These are phyloP conservation scores for Mellivora capensis DNA, from an alignment of 2,113 vertebrate species.

Conservation along the genomic window DNA sequence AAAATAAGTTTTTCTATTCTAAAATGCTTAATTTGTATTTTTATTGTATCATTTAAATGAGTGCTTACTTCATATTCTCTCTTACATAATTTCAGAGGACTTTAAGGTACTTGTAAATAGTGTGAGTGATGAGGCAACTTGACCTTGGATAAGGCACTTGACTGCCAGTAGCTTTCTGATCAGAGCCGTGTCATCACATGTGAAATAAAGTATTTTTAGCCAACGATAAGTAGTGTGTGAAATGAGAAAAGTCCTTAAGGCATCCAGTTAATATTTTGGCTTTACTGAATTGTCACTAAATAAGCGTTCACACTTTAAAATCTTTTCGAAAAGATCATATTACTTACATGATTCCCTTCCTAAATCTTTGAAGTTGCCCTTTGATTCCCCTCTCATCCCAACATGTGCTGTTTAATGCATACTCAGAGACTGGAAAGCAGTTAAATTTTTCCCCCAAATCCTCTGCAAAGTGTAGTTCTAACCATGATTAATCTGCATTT, in stretches of 20 bases:
- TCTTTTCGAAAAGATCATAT: neutral
- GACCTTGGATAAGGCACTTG: neutral
- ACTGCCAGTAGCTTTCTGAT: neutral
- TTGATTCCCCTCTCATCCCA: neutral
- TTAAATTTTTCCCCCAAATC: neutral
- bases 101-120: neutral
- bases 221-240: neutral
- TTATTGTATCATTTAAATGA: neutral
- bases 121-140: neutral
- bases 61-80: neutral
- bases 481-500: neutral
- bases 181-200: neutral
- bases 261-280: neutral
- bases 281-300: neutral
- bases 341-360: neutral
- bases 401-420: neutral
- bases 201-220: neutral
- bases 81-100: neutral
- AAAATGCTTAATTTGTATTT: neutral
- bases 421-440: neutral
- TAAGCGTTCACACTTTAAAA: neutral
- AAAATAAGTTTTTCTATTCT: neutral
- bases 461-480: neutral
- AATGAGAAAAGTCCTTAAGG: neutral
- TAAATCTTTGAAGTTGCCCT: neutral